phyloP scores from a whole-genome alignment of 2,797 vertebrate genomes.

The Tenualosa thibaudeaui region DNA sequence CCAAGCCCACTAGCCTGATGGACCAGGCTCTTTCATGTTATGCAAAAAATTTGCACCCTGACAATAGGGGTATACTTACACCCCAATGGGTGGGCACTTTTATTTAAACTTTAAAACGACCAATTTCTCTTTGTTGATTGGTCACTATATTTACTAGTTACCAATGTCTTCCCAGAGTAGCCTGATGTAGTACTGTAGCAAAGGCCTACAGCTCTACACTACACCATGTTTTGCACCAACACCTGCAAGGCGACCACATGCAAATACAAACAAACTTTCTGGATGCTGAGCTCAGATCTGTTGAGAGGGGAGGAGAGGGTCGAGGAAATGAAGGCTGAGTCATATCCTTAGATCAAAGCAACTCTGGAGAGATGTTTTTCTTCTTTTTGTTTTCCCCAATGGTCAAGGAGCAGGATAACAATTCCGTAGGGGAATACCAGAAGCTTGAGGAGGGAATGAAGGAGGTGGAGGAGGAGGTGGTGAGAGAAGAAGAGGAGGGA shows the following conservation, averaged over 20 bases:
- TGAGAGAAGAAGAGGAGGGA: background rate
- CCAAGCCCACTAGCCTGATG: too few species aligned
- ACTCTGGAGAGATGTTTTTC: background rate
- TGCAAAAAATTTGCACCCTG: too few species aligned
- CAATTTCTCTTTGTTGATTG: too few species aligned
- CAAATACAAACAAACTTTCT: background rate
- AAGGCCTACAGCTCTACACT: background rate
- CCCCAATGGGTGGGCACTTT: too few species aligned
- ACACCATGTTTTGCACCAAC: background rate
- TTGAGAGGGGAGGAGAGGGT: background rate
- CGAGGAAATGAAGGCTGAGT: constrained; percentile 8
- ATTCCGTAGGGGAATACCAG: background rate
- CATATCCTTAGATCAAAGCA: background rate
- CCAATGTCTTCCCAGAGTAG: too few species aligned
- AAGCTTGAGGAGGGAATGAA: background rate
- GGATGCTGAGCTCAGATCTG: background rate
- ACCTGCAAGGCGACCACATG: background rate
- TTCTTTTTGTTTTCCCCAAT: background rate
- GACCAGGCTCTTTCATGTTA: too few species aligned
- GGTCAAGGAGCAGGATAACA: background rate
- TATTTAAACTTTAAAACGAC: too few species aligned
- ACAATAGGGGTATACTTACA: too few species aligned
- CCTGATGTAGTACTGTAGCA: background rate
- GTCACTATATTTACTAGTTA: too few species aligned
- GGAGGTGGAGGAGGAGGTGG: background rate